Evolutionary conservation across 2,113 vertebrate species (phyloP), one percentile per base, ranked within the genome.

Genomic region (Petrocephalus microphthalmus): DNA sequence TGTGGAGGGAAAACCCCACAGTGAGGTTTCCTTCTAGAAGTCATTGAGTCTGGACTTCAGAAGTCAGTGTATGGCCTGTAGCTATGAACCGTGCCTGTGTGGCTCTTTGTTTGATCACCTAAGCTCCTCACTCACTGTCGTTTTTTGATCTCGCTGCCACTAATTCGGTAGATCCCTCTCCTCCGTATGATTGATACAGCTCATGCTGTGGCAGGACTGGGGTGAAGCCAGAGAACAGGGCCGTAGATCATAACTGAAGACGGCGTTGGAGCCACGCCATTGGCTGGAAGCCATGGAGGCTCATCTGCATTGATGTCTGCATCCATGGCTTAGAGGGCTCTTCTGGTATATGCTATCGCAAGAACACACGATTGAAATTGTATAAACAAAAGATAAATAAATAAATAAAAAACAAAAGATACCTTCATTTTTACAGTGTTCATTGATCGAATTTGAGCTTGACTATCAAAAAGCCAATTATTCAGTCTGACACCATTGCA

Each of bases 371-470:
- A 13, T 29, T 13, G 13, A 33, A 37, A 10, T 71, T 74, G 25
- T 74, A 37, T 37, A 74, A 17, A 17, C 67, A 74, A 33, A 15
- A 2, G 13, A 53, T 10, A 53, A 53, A 53, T 42, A 42, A 42
- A 42, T 42, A 42, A 42, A 42, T 42, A 78, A 78, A 78, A 78
- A 13, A 78, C 3, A 29, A 78, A 78, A 78, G 71, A 78, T 33
- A 7, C 17, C n/a, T 15, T 19, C 2, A 15, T 37, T 17, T 78
- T 15, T 19, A 3, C 11, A 15, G 10, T 7, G 71, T 78, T 37
- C 71, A 37, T 78, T 78, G 71, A 42, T 78, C 71, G 37, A 78
- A 78, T 78, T 78, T 42, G 71, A 78, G 33, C 71, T 78, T 78
- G 33, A 19, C 13, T 42, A 78, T 42, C 71, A 78, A 78, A 78